Conservation (phyloP, 2,113 vertebrate genomes). For the Calonectris borealis region DNA sequence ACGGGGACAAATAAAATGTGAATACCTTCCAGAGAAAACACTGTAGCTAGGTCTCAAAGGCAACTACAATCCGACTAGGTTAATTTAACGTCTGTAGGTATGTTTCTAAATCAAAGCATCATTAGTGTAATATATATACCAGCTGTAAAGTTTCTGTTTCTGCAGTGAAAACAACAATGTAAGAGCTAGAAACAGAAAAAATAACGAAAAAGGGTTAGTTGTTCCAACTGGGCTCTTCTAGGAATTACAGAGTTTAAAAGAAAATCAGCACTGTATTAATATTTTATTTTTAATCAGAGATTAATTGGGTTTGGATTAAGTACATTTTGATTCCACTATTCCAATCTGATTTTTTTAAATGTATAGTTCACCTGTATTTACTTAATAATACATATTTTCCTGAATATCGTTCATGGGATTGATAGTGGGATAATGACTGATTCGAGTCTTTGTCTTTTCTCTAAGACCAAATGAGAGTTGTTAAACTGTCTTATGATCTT, state of each 20-base stretch:
- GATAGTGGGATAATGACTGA: not conserved
- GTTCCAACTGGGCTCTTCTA: not conserved
- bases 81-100: slow-evolving; percentile 8
- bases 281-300: not conserved
- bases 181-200: not conserved
- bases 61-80: not conserved
- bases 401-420: not conserved
- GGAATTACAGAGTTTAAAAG: not conserved
- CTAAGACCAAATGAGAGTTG: not conserved
- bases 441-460: not conserved
- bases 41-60: not conserved
- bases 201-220: not conserved
- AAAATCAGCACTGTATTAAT: not conserved
- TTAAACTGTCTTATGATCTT: not conserved
- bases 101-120: slow-evolving; percentile 10
- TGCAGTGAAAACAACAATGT: not conserved
- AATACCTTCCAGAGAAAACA: not conserved
- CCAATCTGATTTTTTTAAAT: not conserved
- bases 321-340: not conserved
- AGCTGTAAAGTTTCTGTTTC: not conserved
- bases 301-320: not conserved
- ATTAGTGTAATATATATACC: not conserved
- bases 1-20: not conserved
- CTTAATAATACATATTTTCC: not conserved
- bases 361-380: not conserved